Conservation (phyloP, 2,888 invertebrate species). For the Conchocele bisecta region DNA sequence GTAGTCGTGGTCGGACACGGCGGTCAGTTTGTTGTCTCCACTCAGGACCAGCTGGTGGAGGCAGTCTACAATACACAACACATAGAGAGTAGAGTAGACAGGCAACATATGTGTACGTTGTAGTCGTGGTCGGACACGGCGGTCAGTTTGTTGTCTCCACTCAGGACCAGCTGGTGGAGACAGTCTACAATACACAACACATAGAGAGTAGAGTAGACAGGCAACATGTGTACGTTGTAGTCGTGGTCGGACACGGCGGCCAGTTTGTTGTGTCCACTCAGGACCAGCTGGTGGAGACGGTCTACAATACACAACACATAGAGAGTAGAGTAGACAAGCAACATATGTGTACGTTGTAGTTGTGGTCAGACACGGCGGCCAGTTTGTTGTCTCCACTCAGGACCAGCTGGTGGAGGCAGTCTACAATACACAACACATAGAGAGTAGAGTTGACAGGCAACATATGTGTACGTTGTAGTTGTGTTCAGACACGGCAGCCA, state of each 20-base stretch:
- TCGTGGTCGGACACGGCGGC: slow-evolving; percentile 88
- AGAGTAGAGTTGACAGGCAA: too few species aligned
- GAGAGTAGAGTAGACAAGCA: too few species aligned
- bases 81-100: too few species aligned
- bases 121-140: slow-evolving; percentile 88
- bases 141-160: slow-evolving; percentile 86
- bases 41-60: slow-evolving; percentile 85
- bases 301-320: too few species aligned
- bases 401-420: slow-evolving; percentile 84
- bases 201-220: too few species aligned
- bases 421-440: too few species aligned
- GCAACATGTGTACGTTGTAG: slow-evolving; percentile 88
- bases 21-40: slow-evolving; percentile 86
- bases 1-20: slow-evolving; percentile 87
- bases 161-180: slow-evolving; percentile 85
- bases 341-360: slow-evolving; percentile 88
- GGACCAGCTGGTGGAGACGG: slow-evolving; percentile 84
- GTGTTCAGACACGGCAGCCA: slow-evolving; percentile 88
- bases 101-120: slow-evolving; percentile 89
- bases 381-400: slow-evolving; percentile 86
- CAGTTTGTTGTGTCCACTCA: slow-evolving; percentile 86
- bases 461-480: slow-evolving; percentile 88
- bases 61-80: too few species aligned
- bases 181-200: too few species aligned
- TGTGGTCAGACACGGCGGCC: slow-evolving; percentile 87